These are phyloP conservation scores for Caenorhabditis imperialis DNA, from an alignment of 2,888 invertebrate genomes.

Conservation along the genomic window DNA sequence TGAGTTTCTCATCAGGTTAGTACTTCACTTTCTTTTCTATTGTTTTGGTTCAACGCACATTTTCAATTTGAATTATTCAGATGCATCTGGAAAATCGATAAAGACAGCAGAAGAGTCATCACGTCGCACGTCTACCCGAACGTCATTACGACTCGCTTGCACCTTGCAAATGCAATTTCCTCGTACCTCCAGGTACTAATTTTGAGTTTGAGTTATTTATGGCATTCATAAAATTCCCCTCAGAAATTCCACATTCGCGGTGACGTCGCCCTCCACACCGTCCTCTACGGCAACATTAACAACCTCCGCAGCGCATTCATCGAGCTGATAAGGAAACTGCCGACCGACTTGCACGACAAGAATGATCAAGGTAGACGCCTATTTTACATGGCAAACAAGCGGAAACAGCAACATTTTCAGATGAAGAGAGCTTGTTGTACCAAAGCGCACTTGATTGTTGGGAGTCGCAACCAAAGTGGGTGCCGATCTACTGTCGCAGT, in stretches of 20 bases:
- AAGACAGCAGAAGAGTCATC: slow-evolving; percentile 21
- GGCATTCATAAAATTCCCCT: slow-evolving; percentile 19
- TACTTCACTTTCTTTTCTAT: no score
- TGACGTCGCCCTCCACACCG: slow-evolving; percentile 51
- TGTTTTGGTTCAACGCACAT: no score
- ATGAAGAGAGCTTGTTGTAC: slow-evolving; percentile 11
- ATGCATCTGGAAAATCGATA: slow-evolving; percentile 58
- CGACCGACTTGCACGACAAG: slow-evolving; percentile 16
- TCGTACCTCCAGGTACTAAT: slow-evolving; percentile 28
- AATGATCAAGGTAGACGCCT: slow-evolving; percentile 29
- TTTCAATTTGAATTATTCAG: no score
- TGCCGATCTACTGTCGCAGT: slow-evolving; percentile 34
- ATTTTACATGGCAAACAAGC: background rate
- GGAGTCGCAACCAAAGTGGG: slow-evolving; percentile 32
- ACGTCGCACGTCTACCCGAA: slow-evolving; percentile 37
- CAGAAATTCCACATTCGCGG: slow-evolving; percentile 54
- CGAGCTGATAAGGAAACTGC: slow-evolving; percentile 46
- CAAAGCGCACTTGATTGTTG: background rate
- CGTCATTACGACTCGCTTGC: slow-evolving; percentile 28
- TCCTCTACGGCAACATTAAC: slow-evolving; percentile 54
- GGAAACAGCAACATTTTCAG: background rate
- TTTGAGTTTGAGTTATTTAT: no score
- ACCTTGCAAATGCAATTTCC: slow-evolving; percentile 34
- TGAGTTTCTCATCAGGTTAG: slow-evolving; percentile 49
- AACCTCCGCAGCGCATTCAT: slow-evolving; percentile 45